phyloP scores from a whole-genome alignment of 2,113 vertebrate species.

The Deroptyus accipitrinus region DNA sequence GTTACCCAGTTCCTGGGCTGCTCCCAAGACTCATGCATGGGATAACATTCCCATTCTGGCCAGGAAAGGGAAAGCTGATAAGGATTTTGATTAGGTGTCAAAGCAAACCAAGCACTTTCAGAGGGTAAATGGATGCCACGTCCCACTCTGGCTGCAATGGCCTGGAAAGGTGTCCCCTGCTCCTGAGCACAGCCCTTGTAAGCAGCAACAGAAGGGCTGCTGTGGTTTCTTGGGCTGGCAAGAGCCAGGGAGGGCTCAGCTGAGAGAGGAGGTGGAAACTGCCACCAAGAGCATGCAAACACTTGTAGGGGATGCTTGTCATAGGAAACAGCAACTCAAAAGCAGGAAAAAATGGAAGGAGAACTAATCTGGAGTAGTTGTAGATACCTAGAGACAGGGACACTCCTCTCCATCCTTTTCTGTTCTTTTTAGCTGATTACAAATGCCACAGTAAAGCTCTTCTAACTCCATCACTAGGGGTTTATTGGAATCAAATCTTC shows the following conservation, averaged over 20 bases:
- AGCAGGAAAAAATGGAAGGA: background rate
- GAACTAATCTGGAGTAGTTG: background rate
- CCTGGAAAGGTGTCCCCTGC: background rate
- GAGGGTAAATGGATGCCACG: background rate
- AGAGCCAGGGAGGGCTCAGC: background rate
- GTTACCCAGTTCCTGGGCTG: background rate
- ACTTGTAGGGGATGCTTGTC: background rate
- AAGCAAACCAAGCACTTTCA: background rate
- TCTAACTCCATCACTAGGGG: constrained; percentile 10
- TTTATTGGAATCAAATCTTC: constrained; percentile 19
- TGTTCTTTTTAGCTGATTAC: background rate
- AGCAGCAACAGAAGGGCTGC: background rate
- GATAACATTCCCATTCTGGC: background rate
- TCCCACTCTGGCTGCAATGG: background rate
- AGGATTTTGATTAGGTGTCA: background rate
- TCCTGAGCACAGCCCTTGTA: background rate
- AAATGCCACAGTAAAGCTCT: constrained; percentile 5
- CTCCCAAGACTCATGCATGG: background rate
- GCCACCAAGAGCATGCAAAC: background rate
- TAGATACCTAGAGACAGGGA: background rate
- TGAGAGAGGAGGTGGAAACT: background rate
- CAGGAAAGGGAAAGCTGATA: background rate
- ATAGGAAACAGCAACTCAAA: background rate
- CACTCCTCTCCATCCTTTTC: background rate
- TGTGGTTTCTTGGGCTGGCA: background rate